These are phyloP conservation scores for Sipunculus nudus DNA, from an alignment of 2,888 invertebrate species.

Conservation along the genomic window DNA sequence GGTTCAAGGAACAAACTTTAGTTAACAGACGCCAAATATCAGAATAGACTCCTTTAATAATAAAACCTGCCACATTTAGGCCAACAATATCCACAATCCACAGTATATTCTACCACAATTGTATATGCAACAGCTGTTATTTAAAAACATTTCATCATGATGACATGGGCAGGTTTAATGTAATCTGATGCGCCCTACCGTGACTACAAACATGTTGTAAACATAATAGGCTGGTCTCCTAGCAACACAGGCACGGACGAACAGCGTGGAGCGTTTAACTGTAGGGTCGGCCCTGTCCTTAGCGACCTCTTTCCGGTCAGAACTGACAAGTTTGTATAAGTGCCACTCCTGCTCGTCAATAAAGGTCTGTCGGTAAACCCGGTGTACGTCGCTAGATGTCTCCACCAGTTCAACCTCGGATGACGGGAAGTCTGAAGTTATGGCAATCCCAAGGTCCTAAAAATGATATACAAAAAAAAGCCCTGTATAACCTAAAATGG, in stretches of 20 bases:
- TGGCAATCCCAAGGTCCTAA: slow-evolving; percentile 60
- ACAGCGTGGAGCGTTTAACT: slow-evolving; percentile 58
- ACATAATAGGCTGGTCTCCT: slow-evolving; percentile 63
- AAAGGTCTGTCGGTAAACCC: slow-evolving; percentile 59
- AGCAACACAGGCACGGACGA: slow-evolving; percentile 63
- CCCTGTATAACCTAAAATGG: no score
- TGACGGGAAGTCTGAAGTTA: slow-evolving; percentile 56
- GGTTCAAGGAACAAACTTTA: no score
- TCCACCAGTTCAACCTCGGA: slow-evolving; percentile 57
- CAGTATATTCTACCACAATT: no score
- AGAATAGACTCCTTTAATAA: no score
- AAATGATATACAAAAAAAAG: no score
- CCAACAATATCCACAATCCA: no score
- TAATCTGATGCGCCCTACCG: no score
- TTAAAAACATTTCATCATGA: no score
- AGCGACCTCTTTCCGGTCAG: slow-evolving; percentile 57
- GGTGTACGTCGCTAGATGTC: slow-evolving; percentile 56
- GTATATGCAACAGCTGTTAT: no score
- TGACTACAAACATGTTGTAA: slow-evolving; percentile 66
- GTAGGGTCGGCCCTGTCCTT: slow-evolving; percentile 59
- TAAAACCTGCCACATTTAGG: no score
- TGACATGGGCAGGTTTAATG: no score
- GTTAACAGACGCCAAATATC: no score
- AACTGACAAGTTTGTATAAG: slow-evolving; percentile 60
- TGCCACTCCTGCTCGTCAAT: slow-evolving; percentile 64